Conservation (phyloP, 2,113 vertebrate genomes). For the Synchiropus splendidus region DNA sequence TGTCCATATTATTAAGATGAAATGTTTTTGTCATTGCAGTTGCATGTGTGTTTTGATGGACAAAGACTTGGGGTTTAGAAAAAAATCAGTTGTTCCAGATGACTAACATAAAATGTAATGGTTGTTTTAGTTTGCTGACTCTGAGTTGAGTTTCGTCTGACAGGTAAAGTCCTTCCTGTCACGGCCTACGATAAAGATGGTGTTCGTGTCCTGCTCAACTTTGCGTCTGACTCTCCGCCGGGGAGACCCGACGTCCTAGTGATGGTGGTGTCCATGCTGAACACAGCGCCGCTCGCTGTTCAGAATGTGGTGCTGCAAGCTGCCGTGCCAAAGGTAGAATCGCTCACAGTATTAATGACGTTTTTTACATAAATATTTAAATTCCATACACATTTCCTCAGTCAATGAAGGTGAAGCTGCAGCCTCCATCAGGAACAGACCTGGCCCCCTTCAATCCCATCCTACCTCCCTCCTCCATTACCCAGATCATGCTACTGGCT, state of each 20-base stretch:
- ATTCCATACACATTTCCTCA: constrained; percentile 4
- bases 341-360: no score
- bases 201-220: constrained; percentile 87
- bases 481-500: constrained; percentile 92
- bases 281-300: constrained; percentile 79
- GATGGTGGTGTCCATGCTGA: constrained; percentile 89
- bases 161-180: constrained; percentile 83
- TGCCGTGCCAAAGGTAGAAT: constrained; percentile 96
- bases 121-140: no score
- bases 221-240: constrained; percentile 81
- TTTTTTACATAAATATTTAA: neutral
- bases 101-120: no score
- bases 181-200: constrained; percentile 91
- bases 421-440: constrained; percentile 85
- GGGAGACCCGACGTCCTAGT: constrained; percentile 81
- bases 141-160: constrained; percentile 1
- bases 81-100: no score
- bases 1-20: no score
- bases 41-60: no score
- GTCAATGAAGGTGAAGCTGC: constrained; percentile 85
- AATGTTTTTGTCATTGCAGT: no score
- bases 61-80: no score
- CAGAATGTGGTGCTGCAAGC: constrained; percentile 82
- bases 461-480: constrained; percentile 85
- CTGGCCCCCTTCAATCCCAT: constrained; percentile 85